These are phyloP conservation scores for Ridgeia piscesae DNA, from an alignment of 1,140 invertebrate genomes.

Conservation along the genomic window DNA sequence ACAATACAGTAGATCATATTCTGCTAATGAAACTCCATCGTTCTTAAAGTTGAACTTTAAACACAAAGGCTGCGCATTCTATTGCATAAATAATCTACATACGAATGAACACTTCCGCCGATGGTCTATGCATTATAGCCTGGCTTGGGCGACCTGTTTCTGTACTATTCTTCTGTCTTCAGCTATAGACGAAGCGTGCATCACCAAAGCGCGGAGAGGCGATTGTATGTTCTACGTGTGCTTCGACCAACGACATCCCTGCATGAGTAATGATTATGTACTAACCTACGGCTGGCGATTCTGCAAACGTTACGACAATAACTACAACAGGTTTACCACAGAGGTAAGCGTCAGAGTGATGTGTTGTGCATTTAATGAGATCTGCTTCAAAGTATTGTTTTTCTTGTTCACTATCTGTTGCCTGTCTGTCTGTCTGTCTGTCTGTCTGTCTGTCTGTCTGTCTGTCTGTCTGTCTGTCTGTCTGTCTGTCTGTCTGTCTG, in stretches of 20 bases:
- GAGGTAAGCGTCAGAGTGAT: neutral
- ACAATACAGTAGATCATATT: neutral
- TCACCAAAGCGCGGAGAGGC: slow-evolving; percentile 10
- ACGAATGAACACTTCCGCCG: neutral
- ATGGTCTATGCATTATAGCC: too few relatives aligned
- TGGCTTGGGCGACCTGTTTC: too few relatives aligned
- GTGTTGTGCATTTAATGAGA: neutral
- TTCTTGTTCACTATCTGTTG: neutral
- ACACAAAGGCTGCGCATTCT: neutral
- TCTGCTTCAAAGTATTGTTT: neutral
- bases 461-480: too few relatives aligned
- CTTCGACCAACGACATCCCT: slow-evolving; percentile 16
- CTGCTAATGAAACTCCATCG: neutral
- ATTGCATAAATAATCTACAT: neutral
- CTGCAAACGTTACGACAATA: neutral
- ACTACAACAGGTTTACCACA: neutral
- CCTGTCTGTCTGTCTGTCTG: too few relatives aligned
- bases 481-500: too few relatives aligned
- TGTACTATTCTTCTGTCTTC: neutral
- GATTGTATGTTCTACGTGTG: slow-evolving; percentile 8
- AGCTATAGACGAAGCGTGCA: slow-evolving; percentile 3
- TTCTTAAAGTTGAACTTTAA: neutral
- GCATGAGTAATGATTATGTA: neutral
- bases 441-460: too few relatives aligned
- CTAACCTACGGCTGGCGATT: slow-evolving; percentile 14